Base-by-base conservation (phyloP, 2,888 invertebrate genomes). In the Mimumesa dahlbomi region DNA sequence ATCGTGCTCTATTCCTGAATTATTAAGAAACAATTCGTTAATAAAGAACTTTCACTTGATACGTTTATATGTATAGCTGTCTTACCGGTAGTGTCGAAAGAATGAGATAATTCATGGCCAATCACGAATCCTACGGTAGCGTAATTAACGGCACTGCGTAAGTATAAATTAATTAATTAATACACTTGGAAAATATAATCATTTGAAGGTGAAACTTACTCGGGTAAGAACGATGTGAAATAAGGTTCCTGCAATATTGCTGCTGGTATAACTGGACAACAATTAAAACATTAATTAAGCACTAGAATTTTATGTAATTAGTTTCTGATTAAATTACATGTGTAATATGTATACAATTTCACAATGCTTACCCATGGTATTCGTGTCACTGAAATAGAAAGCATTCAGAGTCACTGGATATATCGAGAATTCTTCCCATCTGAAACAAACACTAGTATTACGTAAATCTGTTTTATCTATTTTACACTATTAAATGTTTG, bases 21-120 rank as follows among this genome's bases (percentile, higher is more conserved):
- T 7, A 25, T 7, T n/a, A n/a, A 31, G 16, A 18, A 14, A 3
- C 19, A 6, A 50, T 2, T 19, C 3, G 7, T 29, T 1, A 5
- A 7, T 21, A 5, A 0, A 9, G 11, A 49, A 9, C 1, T 14
- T n/a, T n/a, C n/a, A n/a, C n/a, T n/a, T n/a, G n/a, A n/a, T 25
- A 25, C 4, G 3, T 25, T 25, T 7, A 25, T 25, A 25, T 25
- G 25, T 25, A 25, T 25, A 16, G 25, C 25, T 25, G 25, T 25
- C 19, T 48, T 43, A 81, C 81, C 79, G 38, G 36, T 50, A 7
- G 48, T 54, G 14, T 78, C 78, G 29, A 69, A 78, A 16, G 57
- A 53, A 14, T 81, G 81, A 1, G 75, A 69, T 19, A 81, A 50
- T 61, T 81, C 79, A 53, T 81, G 79, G 7, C 76, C 81, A 7